Percentiles rank a stretch among this genome's conserved stretches.
These are phyloP conservation scores for Euura saliciscinereae DNA, from an alignment of 1,140 invertebrate genomes.

Conservation along the genomic window DNA sequence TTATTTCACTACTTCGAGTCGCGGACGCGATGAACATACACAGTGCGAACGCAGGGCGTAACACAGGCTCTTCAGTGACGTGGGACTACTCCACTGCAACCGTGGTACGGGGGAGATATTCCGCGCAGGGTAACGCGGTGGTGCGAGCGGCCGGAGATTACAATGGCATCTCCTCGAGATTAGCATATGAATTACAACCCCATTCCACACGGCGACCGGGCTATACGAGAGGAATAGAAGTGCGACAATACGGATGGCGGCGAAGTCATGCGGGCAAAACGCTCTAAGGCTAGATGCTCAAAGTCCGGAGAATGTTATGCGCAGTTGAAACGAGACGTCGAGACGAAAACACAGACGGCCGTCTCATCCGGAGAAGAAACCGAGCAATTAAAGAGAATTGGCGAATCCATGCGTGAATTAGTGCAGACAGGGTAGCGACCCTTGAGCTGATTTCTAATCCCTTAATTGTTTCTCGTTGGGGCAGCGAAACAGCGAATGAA, in stretches of 20 bases:
- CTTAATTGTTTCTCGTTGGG: neutral
- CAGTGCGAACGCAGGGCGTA: neutral
- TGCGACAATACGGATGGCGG: neutral
- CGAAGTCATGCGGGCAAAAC: slow-evolving; percentile 3
- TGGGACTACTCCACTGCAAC: neutral
- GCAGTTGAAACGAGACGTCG: no score
- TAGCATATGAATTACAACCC: slow-evolving; percentile 60
- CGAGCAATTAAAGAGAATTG: neutral
- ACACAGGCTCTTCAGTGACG: neutral
- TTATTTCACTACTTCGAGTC: neutral
- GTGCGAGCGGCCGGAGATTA: slow-evolving; percentile 58
- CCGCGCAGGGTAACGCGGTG: slow-evolving; percentile 33
- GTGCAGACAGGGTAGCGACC: no score
- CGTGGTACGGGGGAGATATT: neutral
- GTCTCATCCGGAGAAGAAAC: neutral
- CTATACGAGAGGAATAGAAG: neutral
- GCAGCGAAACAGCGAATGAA: neutral
- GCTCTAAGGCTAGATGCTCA: neutral
- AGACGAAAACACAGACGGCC: no score
- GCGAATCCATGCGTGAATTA: neutral
- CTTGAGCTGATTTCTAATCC: neutral
- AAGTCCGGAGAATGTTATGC: neutral
- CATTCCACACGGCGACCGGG: slow-evolving; percentile 12
- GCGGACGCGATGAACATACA: neutral
- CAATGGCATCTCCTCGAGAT: slow-evolving; percentile 60